Conservation (phyloP, 2,888 invertebrate genomes). For the Galeopsomyia nigrocyanea region DNA sequence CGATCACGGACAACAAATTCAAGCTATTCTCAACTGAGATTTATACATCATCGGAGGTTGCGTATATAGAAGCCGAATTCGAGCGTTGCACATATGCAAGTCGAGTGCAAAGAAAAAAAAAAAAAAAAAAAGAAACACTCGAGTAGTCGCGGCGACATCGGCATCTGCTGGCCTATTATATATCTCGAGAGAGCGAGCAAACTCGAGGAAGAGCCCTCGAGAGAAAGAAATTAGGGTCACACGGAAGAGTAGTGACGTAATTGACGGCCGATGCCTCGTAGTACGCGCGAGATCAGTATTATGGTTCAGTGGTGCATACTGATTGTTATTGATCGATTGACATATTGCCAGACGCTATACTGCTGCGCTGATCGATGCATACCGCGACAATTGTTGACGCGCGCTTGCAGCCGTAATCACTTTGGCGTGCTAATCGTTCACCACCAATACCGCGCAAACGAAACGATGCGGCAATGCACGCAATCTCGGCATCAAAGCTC, state of each 20-base stretch:
- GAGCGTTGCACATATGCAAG: too few species aligned
- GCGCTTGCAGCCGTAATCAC: too few species aligned
- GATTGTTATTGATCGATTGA: constrained; percentile 16
- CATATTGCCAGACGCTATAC: background rate
- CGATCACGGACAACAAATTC: too few species aligned
- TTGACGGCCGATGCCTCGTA: background rate
- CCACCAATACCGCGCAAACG: too few species aligned
- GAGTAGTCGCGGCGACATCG: constrained; percentile 26
- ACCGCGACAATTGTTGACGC: too few species aligned
- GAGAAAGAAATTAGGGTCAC: constrained; percentile 45
- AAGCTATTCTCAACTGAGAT: too few species aligned
- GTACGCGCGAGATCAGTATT: background rate
- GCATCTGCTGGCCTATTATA: constrained; percentile 35
- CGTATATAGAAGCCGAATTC: too few species aligned
- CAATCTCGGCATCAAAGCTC: too few species aligned
- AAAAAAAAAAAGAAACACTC: background rate
- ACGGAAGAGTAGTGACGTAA: constrained; percentile 32
- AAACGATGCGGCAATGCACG: too few species aligned
- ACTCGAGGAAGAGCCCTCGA: background rate
- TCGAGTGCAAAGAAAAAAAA: constrained; percentile 24
- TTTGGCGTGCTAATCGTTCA: too few species aligned
- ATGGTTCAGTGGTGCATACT: background rate
- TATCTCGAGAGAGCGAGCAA: constrained; percentile 27
- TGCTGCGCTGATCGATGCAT: too few species aligned
- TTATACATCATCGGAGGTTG: too few species aligned